phyloP scores from a whole-genome alignment of 2,888 invertebrate species.

The Pseudococcus jackbeardsleyi region DNA sequence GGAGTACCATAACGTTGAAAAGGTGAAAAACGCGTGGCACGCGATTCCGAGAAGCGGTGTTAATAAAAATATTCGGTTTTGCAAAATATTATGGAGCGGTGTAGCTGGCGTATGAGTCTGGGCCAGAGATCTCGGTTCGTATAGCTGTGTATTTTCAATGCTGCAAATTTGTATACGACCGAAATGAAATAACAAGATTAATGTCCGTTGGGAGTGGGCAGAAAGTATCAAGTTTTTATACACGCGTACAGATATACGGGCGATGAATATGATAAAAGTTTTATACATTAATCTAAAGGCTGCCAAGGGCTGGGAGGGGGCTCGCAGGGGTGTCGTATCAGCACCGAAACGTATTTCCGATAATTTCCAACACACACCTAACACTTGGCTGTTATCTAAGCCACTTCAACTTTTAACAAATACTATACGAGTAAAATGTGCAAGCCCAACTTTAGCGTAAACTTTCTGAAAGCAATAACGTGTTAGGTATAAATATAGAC shows the following conservation, averaged over 20 bases:
- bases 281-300: conserved; percentile 28
- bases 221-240: background rate
- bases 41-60: background rate
- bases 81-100: conserved; percentile 6
- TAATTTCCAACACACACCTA: conserved; percentile 32
- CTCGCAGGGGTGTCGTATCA: background rate
- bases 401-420: conserved; percentile 31
- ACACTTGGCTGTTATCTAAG: conserved; percentile 31
- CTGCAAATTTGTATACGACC: background rate
- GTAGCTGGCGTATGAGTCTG: background rate
- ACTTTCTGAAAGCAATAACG: conserved; percentile 38
- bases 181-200: conserved; percentile 41
- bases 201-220: conserved; percentile 32
- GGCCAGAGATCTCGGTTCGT: background rate
- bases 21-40: conserved; percentile 6
- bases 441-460: background rate
- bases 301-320: background rate
- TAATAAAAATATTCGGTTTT: conserved; percentile 44
- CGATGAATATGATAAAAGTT: conserved; percentile 47
- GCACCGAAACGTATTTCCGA: conserved; percentile 23
- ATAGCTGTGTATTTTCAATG: background rate
- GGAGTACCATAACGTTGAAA: conserved; percentile 25
- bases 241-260: background rate
- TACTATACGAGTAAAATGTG: conserved; percentile 17
- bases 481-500: conserved; percentile 26